A percentile compares a stretch with the other conserved stretches of the same genome.
phyloP scores from a whole-genome alignment of 2,888 invertebrate species.

The Hypercompe scribonia region DNA sequence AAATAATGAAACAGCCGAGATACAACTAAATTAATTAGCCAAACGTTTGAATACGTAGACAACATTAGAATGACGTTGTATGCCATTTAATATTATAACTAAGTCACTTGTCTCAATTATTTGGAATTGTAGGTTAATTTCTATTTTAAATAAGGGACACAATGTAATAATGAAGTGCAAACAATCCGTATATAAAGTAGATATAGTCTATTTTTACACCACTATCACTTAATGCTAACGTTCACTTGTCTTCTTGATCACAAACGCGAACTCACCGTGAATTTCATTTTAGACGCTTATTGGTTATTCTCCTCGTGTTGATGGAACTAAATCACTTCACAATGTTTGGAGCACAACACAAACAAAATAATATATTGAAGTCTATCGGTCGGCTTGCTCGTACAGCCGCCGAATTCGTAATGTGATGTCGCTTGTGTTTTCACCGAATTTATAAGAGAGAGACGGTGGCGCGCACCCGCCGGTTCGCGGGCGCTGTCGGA shows the following conservation, averaged over 20 bases:
- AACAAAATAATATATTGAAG: constrained; percentile 59
- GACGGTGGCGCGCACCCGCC: constrained; percentile 71
- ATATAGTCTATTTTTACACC: constrained; percentile 23
- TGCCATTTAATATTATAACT: not conserved
- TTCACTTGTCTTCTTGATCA: constrained; percentile 54
- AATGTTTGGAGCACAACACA: constrained; percentile 68
- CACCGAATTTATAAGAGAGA: constrained; percentile 86
- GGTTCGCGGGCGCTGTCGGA: constrained; percentile 64
- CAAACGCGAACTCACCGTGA: constrained; percentile 83
- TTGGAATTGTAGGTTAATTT: not conserved
- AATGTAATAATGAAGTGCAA: not conserved
- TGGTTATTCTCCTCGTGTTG: constrained; percentile 70
- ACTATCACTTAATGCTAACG: constrained; percentile 51
- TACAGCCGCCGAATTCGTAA: constrained; percentile 85
- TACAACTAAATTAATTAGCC: constrained; percentile 25
- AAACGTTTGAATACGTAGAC: not conserved
- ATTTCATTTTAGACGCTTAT: constrained; percentile 83
- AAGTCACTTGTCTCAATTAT: not conserved
- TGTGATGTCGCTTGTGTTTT: constrained; percentile 80
- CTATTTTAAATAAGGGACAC: not conserved
- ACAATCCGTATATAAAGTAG: constrained; percentile 11
- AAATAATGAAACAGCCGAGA: constrained; percentile 17
- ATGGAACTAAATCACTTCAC: constrained; percentile 80
- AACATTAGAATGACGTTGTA: not conserved
- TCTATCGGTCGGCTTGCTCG: constrained; percentile 75